Evolutionary conservation across 2,797 vertebrate genomes (phyloP).

Genomic region (Parambassis ranga): DNA sequence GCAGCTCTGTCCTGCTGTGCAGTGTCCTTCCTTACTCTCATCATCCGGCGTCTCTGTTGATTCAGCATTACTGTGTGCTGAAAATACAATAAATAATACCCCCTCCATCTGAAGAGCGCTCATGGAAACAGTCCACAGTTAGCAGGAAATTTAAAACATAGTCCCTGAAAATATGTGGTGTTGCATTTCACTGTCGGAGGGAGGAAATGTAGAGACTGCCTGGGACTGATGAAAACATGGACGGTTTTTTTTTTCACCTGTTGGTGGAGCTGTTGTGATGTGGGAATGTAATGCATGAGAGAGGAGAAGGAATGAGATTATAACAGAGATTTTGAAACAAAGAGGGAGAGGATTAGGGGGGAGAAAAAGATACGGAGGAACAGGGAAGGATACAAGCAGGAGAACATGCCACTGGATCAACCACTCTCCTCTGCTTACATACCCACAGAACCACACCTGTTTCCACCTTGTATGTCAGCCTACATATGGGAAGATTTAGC

Average conservation of each 20-base stretch:
- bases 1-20: constrained; percentile 6
- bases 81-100: constrained; percentile 29
- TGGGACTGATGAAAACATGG: neutral
- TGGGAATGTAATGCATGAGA: constrained; percentile 24
- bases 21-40: constrained; percentile 15
- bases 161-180: constrained; percentile 33
- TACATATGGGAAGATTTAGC: neutral
- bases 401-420: constrained; percentile 44
- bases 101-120: neutral
- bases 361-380: constrained; percentile 46
- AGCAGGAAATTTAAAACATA: constrained; percentile 20
- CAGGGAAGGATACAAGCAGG: constrained; percentile 40
- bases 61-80: constrained; percentile 30
- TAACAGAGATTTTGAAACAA: constrained; percentile 58
- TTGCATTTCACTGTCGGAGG: constrained; percentile 17
- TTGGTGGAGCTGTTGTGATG: constrained; percentile 79
- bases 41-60: constrained; percentile 39
- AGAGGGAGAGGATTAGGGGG: constrained; percentile 54
- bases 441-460: constrained; percentile 3
- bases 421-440: constrained; percentile 15
- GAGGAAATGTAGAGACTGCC: neutral
- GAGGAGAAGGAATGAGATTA: constrained; percentile 34
- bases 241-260: constrained; percentile 51
- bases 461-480: neutral
- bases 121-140: constrained; percentile 17